Evolutionary conservation across 2,888 invertebrate species (phyloP).

Genomic region (Thereva nobilitata): DNA sequence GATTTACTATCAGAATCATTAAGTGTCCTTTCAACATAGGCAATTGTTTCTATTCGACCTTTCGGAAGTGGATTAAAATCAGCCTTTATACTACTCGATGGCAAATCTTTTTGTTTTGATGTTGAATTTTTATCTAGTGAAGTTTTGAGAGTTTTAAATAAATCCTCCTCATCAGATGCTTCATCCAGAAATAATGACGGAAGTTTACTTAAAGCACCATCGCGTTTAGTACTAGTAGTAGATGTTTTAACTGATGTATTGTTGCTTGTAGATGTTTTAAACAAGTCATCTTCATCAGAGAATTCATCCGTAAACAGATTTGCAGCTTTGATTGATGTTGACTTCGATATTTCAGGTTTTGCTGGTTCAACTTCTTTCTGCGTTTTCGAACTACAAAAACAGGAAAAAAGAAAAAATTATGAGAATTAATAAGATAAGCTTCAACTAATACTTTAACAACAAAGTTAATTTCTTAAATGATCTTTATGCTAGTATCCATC

Average conservation of each 20-base stretch:
- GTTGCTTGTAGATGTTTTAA: constrained; percentile 7
- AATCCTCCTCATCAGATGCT: constrained; percentile 40
- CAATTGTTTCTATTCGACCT: too few relatives aligned
- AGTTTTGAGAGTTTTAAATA: constrained; percentile 24
- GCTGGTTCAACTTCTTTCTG: neutral
- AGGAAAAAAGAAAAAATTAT: too few relatives aligned
- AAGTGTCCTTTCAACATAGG: too few relatives aligned
- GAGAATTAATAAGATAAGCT: too few relatives aligned
- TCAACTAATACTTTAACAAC: too few relatives aligned
- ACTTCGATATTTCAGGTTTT: neutral
- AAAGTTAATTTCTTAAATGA: too few relatives aligned
- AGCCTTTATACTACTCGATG: too few relatives aligned
- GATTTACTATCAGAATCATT: too few relatives aligned
- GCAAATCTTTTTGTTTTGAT: neutral
- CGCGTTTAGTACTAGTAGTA: neutral
- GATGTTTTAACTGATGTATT: neutral
- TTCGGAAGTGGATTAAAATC: too few relatives aligned
- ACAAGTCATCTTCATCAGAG: constrained; percentile 8
- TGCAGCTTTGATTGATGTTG: too few relatives aligned
- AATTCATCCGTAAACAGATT: neutral
- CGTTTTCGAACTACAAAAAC: neutral
- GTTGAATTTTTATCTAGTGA: constrained; percentile 17
- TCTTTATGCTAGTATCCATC: too few relatives aligned
- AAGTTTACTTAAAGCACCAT: neutral
- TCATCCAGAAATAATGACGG: constrained; percentile 38